phyloP scores from a whole-genome alignment of 1,140 invertebrate genomes.

The Papilio glaucus region DNA sequence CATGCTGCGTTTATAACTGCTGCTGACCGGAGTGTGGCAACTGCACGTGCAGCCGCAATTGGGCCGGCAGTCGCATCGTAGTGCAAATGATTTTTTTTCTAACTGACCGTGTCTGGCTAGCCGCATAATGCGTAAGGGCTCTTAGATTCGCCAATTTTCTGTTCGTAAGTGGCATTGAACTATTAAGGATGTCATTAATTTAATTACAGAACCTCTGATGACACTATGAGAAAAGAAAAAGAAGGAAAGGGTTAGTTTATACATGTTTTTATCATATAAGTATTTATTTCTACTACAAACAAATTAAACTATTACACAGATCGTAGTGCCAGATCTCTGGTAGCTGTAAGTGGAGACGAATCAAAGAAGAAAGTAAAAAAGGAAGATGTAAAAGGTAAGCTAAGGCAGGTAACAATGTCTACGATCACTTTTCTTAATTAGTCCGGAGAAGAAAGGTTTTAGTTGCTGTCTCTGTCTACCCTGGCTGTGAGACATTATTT shows the following conservation, averaged over 20 bases:
- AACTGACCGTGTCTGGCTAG: too few relatives aligned
- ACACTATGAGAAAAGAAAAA: conserved; percentile 25
- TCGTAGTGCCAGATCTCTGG: conserved; percentile 56
- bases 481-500: too few relatives aligned
- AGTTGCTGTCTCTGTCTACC: too few relatives aligned
- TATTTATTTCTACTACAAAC: background rate
- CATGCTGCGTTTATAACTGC: too few relatives aligned
- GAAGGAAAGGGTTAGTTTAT: conserved; percentile 24
- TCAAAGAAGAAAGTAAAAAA: conserved; percentile 74
- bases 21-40: too few relatives aligned
- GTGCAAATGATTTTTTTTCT: too few relatives aligned
- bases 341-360: conserved; percentile 52
- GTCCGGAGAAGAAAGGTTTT: too few relatives aligned
- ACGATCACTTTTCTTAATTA: background rate
- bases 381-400: conserved; percentile 66
- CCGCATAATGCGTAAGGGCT: too few relatives aligned
- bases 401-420: background rate
- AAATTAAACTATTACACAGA: conserved; percentile 40
- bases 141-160: too few relatives aligned
- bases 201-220: conserved; percentile 24
- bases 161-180: too few relatives aligned
- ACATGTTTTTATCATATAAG: background rate
- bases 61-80: too few relatives aligned
- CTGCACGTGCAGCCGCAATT: too few relatives aligned
- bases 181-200: background rate